Base-by-base conservation (phyloP, 2,797 vertebrate species). In the Enteromius fasciolatus region DNA sequence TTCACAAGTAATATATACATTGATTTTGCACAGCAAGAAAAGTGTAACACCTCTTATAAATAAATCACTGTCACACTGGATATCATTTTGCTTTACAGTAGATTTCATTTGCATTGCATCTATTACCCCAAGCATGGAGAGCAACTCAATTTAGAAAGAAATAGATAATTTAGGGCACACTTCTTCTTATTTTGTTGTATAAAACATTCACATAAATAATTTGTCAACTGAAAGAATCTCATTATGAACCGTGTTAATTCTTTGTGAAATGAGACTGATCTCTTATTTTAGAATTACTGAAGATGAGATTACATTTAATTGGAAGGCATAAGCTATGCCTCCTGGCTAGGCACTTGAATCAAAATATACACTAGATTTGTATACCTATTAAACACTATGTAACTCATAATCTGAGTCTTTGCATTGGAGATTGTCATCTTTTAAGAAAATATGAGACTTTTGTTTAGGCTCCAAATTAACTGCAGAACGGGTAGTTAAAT, bases 271-370 rank as follows among this genome's bases (percentile, higher is more conserved):
- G 72, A 63, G 64, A 80, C 66, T 61, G 80, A 86, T 87, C 67
- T 81, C 75, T 57, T 86, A 33, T 54, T 44, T 63, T 67, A 18
- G 17, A 81, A 89, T 87, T 64, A 85, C 76, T 86, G 82, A 87
- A 86, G 74, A 85, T 83, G 76, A 64, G 79, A 83, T 82, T 86
- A 68, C 84, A 88, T 84, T 83, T 85, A 52, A 74, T 72, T n/a
- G 66, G 59, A 85, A 81, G 76, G 84, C 73, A 86, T 72, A 63
- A 69, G 59, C 86, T 78, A 82, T 73, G 82, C 89, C 87, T 89
- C 86, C 88, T 86, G 82, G 89, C 82, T 90, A 94, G 93, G 93
- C 93, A 94, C 92, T 93, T 93, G 87, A 87, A 88, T 89, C 87
- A 91, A 87, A 86, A 87, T 85, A 83, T 64, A 82, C 41, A 81